Evolutionary conservation across 2,113 vertebrate species (phyloP).

Genomic region (Axis porcinus): DNA sequence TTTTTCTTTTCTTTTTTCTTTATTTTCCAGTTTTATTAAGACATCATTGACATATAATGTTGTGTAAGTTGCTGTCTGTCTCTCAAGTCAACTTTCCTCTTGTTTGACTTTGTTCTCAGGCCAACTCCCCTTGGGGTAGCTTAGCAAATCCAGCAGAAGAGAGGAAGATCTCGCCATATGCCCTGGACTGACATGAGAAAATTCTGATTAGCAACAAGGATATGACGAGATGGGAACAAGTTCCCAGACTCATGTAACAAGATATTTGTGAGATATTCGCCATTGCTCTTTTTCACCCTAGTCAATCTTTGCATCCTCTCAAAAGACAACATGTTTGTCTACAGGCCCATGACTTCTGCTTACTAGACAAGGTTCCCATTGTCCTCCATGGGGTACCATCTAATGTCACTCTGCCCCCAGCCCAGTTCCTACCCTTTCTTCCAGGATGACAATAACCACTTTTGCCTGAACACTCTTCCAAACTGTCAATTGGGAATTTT

Average conservation of each 20-base stretch:
- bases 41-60: background rate
- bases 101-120: background rate
- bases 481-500: background rate
- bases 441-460: background rate
- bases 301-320: background rate
- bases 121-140: rapidly evolving
- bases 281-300: background rate
- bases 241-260: background rate
- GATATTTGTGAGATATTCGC: background rate
- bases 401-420: background rate
- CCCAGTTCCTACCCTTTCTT: background rate
- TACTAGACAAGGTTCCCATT: background rate
- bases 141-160: background rate
- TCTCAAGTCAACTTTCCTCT: background rate
- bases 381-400: background rate
- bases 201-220: background rate
- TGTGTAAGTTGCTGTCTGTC: background rate
- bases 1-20: too few species aligned
- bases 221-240: background rate
- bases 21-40: background rate
- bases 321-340: background rate
- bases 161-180: background rate
- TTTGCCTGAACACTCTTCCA: background rate
- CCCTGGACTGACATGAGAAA: background rate
- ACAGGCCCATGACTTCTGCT: background rate